Percentiles rank a stretch among this genome's conserved stretches.
Conservation (phyloP, 2,888 invertebrate species). For the Prenolepis imparis region DNA sequence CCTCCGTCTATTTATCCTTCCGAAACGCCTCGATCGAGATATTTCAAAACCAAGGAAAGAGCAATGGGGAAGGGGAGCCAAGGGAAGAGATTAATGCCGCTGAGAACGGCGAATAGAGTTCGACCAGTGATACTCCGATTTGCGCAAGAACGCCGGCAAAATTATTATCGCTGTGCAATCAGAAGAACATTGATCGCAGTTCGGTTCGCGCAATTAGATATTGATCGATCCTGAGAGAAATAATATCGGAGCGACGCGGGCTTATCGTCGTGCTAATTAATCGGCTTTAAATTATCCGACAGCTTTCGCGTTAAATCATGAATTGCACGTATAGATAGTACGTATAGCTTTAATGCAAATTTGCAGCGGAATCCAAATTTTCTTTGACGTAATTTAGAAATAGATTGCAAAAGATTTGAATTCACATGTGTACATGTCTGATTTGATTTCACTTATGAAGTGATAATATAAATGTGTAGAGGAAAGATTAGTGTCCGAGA, state of each 20-base stretch:
- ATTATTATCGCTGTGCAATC: slow-evolving; percentile 72
- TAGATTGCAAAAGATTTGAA: background rate
- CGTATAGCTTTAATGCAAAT: background rate
- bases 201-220: slow-evolving; percentile 61
- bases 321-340: background rate
- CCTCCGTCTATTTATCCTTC: slow-evolving; percentile 70
- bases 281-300: background rate
- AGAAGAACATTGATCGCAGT: slow-evolving; percentile 49
- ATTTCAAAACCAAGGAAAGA: slow-evolving; percentile 62
- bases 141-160: slow-evolving; percentile 69
- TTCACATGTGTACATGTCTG: background rate
- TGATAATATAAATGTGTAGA: background rate
- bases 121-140: slow-evolving; percentile 69
- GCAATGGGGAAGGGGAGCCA: slow-evolving; percentile 15
- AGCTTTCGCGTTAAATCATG: background rate
- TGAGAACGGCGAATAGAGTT: slow-evolving; percentile 39
- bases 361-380: background rate
- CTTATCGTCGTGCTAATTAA: slow-evolving; percentile 12
- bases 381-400: background rate
- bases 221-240: slow-evolving; percentile 41
- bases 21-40: slow-evolving; percentile 77
- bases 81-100: slow-evolving; percentile 72
- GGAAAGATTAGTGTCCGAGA: background rate
- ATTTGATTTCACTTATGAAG: background rate
- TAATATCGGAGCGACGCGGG: background rate